A percentile compares a stretch with the other conserved stretches of the same genome.
Conservation (phyloP, 2,797 vertebrate genomes). For the Tachyglossus aculeatus region DNA sequence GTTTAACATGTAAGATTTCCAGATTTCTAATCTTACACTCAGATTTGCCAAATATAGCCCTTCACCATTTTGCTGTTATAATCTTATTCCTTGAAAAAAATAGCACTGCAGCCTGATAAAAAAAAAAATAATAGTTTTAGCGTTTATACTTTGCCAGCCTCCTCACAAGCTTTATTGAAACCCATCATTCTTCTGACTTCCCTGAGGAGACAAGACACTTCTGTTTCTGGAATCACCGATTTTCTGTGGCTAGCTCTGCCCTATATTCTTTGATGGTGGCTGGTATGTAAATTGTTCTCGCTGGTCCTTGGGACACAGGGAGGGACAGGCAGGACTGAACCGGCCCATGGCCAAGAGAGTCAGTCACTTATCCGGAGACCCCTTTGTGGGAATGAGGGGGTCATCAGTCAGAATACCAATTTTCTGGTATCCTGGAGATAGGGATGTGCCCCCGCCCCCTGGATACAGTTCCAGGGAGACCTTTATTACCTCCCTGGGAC, state of each 20-base stretch:
- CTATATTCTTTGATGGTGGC: background rate
- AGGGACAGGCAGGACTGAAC: background rate
- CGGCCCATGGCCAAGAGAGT: background rate
- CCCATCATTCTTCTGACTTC: background rate
- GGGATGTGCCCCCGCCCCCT: no score
- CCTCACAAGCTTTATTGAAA: background rate
- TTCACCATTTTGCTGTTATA: background rate
- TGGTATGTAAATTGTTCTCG: constrained; percentile 1
- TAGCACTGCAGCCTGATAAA: background rate
- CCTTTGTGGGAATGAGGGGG: no score
- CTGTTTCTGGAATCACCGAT: background rate
- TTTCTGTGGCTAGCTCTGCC: background rate
- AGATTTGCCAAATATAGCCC: background rate
- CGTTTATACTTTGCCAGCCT: background rate
- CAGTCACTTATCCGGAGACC: constrained; percentile 18
- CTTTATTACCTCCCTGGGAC: no score
- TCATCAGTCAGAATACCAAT: no score
- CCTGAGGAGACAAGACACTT: background rate
- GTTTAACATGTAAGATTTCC: no score
- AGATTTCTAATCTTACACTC: background rate
- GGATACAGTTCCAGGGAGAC: no score
- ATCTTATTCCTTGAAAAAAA: background rate
- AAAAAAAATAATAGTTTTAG: background rate
- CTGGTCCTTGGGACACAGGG: background rate
- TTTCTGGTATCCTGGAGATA: no score